A percentile compares a stretch with the other conserved stretches of the same genome.
These are phyloP conservation scores for Zophobas atratus DNA, from an alignment of 1,140 invertebrate genomes.

Conservation along the genomic window DNA sequence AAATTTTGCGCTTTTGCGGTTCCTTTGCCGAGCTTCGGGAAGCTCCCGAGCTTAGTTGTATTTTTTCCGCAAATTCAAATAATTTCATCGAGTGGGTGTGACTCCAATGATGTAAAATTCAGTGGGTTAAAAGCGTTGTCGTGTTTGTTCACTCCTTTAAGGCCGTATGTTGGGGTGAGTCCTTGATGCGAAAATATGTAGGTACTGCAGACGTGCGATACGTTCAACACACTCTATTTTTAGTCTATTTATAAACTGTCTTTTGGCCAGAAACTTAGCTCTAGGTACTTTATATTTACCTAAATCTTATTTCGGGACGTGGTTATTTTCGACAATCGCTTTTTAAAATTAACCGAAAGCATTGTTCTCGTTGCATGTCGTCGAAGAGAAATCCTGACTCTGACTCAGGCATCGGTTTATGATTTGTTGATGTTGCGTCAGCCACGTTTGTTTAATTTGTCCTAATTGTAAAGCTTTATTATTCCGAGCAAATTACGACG, in stretches of 20 bases:
- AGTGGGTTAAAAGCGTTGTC: neutral
- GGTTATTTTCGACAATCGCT: conserved; percentile 7
- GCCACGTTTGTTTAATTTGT: conserved; percentile 37
- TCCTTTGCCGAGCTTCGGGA: neutral
- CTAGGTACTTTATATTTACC: conserved; percentile 25
- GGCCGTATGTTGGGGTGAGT: too few species aligned
- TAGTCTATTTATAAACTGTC: conserved; percentile 20
- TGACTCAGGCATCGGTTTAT: conserved; percentile 3
- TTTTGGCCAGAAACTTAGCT: conserved; percentile 16
- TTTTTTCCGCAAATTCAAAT: neutral
- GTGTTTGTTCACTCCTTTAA: neutral
- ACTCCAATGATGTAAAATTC: neutral
- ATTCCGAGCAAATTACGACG: conserved; percentile 13
- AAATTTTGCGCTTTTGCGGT: too few species aligned
- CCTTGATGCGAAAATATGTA: neutral
- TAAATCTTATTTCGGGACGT: conserved; percentile 9
- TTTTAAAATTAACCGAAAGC: conserved; percentile 18
- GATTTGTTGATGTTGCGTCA: conserved; percentile 7
- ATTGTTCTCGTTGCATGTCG: conserved; percentile 3
- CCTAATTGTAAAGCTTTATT: conserved; percentile 21
- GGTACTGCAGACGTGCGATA: neutral
- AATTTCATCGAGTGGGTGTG: neutral
- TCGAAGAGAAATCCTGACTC: neutral
- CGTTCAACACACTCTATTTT: conserved; percentile 12
- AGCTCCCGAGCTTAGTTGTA: neutral